Base-by-base conservation (phyloP, 1,140 invertebrate genomes). In the Drosophila nikananu region DNA sequence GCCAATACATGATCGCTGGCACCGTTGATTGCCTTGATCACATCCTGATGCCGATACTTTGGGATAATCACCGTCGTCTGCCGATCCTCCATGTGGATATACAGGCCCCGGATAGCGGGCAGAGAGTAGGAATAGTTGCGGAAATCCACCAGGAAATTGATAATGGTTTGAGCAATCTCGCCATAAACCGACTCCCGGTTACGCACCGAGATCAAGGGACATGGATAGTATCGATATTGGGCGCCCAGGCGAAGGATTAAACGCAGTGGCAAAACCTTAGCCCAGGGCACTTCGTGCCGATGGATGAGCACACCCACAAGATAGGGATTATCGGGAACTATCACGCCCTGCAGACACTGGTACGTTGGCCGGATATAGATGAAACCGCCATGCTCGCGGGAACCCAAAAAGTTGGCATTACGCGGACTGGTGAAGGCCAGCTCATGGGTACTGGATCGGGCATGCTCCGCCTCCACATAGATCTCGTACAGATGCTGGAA, bases 111-210 rank as follows among this genome's bases (percentile, higher is more conserved):
- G 3, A 98, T 96, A 27, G 95, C 95, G 3, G 97, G 96, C 73
- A 98, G 92, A 23, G 96, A 97, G 87, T 98, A 98, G 6, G 97
- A 95, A 92, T 96, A 98, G 93, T 97, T 98, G 60, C 97, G 94
- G 92, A 98, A 98, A 94, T 98, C 97, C 7, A 97, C 97, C 60
- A 98, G 93, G 41, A 98, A 94, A 94, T 97, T 98, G 94, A 98
- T 97, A 52, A 98, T 97, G 10, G 97, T 98, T 82, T 98, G 97
- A 13, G 97, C 97, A 63, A 98, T 97, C 94, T 98, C 97, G 51
- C 95, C 96, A 92, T 97, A 98, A 3, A 98, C 96, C 1, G 97
- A 95, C 65, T 97, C 96, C 17, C 97, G 93, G 86, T 96, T 95
- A 21, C 97, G 94, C 23, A 97, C 95, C n/a, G 97, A 97, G 27